A percentile compares a stretch with the other conserved stretches of the same genome.
Conservation (phyloP, 1,140 invertebrate species). For the Lethrus apterus region DNA sequence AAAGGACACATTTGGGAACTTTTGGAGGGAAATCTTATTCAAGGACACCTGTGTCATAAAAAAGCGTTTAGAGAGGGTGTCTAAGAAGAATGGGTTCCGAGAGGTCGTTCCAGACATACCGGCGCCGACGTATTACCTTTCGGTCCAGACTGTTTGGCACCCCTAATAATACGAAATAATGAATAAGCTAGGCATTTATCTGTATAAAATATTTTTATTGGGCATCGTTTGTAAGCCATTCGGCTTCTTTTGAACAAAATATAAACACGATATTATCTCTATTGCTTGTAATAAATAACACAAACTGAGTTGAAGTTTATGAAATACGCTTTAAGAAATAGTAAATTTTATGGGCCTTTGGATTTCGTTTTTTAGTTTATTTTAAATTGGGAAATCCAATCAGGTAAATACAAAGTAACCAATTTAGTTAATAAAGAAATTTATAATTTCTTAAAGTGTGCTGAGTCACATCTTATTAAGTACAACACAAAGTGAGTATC, state of each 20-base stretch:
- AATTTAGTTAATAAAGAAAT: too few species aligned
- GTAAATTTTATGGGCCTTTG: too few species aligned
- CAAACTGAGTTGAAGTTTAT: too few species aligned
- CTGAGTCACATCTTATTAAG: slow-evolving; percentile 30
- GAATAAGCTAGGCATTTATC: slow-evolving; percentile 8
- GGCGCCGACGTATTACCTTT: slow-evolving; percentile 7
- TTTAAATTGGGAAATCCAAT: too few species aligned
- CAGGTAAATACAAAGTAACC: too few species aligned
- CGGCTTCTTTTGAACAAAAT: too few species aligned
- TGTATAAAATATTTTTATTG: slow-evolving; percentile 1
- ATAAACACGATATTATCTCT: too few species aligned
- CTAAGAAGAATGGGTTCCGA: background rate
- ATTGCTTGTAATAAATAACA: too few species aligned
- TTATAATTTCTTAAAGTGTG: slow-evolving; percentile 5
- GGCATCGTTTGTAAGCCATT: background rate
- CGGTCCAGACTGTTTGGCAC: slow-evolving; percentile 6
- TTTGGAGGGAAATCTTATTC: slow-evolving; percentile 5
- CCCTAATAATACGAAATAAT: background rate
- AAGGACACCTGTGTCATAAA: slow-evolving; percentile 8
- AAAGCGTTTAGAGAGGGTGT: slow-evolving; percentile 1
- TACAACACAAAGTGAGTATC: slow-evolving; percentile 26
- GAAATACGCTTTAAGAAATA: too few species aligned
- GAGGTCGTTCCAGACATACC: background rate
- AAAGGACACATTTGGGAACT: slow-evolving; percentile 1
- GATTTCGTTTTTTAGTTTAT: too few species aligned